Evolutionary conservation across 2,888 invertebrate genomes (phyloP), one percentile per base, ranked within the genome.

Genomic region (Magallana nippona): DNA sequence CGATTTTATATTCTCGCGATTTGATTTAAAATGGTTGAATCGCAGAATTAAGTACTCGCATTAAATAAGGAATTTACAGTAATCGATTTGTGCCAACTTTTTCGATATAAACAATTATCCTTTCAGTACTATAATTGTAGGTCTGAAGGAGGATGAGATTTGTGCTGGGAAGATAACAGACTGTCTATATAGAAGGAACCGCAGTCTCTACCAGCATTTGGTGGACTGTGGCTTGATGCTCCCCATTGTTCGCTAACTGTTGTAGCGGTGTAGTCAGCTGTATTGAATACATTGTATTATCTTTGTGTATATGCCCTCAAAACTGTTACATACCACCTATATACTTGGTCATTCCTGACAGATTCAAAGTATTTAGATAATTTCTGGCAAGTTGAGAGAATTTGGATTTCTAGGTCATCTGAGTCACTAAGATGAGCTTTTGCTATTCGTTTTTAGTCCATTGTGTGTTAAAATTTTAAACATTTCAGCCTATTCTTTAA

Each of bases 161-260:
- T 55, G 55, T 56, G 56, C 79, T n/a, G 79, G 79, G 19, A 79
- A 79, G 27, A 3, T 79, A 3, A 11, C 79, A 79, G 22, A 55
- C 19, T 79, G 22, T 22, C 10, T 79, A 55, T 56, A 79, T 56
- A 17, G 22, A 11, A 55, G 56, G 13, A 56, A 56, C 19, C 57
- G 13, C 17, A 56, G 56, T 19, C 55, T 56, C 55, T 79, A 79
- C 56, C 11, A 56, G 22, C 57, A 1, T 8, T 19, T 79, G 10
- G 55, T 79, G 19, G 22, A 79, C 13, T 15, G 56, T 15, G 57
- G 57, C 19, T n/a, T 10, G 5, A 1, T 79, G 19, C n/a, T 55
- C 0, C 57, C 55, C 44, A 17, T 79, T 19, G 22, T n/a, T 44
- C 3, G 8, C 22, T 32, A n/a, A 32, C 55, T 32, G 78, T 78